Evolutionary conservation across 2,113 vertebrate species (phyloP).

Genomic region (Glareola pratincola): DNA sequence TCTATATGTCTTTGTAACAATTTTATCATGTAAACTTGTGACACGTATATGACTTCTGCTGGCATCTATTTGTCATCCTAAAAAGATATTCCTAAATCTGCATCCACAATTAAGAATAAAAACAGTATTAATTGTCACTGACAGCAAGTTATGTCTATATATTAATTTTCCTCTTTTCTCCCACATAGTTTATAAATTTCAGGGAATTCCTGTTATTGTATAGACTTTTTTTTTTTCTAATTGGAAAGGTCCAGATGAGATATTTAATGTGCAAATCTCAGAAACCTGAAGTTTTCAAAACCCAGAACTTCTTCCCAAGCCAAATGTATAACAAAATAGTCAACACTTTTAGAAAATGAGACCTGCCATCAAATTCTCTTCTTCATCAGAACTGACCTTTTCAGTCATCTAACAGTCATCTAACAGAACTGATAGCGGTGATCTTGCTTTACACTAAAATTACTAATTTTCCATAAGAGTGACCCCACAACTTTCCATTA

Average conservation of each 20-base stretch:
- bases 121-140: background rate
- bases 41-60: background rate
- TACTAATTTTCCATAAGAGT: background rate
- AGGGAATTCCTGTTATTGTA: background rate
- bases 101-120: background rate
- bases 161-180: background rate
- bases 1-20: background rate
- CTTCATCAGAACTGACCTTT: background rate
- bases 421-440: background rate
- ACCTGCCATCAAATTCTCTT: background rate
- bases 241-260: background rate
- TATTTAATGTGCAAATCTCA: background rate
- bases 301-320: background rate
- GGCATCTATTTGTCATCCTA: background rate
- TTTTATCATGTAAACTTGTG: background rate
- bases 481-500: background rate
- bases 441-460: background rate
- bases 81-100: background rate
- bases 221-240: background rate
- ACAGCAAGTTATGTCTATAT: background rate
- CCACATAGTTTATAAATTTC: background rate
- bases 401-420: background rate
- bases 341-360: background rate
- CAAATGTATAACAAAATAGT: background rate
- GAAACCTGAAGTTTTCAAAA: background rate